Evolutionary conservation across 2,888 invertebrate species (phyloP), one percentile per base, ranked within the genome.

Genomic region (Drosophila mimica): DNA sequence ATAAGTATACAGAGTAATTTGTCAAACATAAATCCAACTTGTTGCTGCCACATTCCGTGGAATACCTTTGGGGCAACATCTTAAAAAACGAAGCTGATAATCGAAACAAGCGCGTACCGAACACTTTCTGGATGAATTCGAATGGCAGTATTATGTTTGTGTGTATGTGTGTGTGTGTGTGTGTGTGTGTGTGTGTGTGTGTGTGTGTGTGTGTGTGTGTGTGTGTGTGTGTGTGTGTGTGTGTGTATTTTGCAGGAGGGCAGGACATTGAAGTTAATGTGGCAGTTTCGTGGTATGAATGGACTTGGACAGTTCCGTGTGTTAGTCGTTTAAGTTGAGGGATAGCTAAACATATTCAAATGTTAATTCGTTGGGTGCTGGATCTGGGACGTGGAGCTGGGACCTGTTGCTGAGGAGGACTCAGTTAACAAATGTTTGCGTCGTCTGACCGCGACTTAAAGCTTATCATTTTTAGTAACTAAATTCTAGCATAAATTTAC

Each of bases 381-480:
- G 56, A 20, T 30, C 40, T 65, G 63, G 46, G 60, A 62, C 52
- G 52, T 56, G 67, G 60, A 20, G 33, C 43, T 62, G 63, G 59
- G 59, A 62, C 52, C 38, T 72, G 72, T 48, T 34, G 57, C 66
- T 46, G 69, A 75, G 80, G 71, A 4, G 46, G 25, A 25, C 46
- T 25, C 82, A 82, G 83, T 79, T 82, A 75, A 76, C 74, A 72
- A 63, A 62, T 53, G 56, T 70, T 38, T 77, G 72, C 70, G 76
- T 83, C 73, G 79, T 67, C 60, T 73, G 49, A 59, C 73, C 76
- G 73, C 84, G 63, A 77, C 88, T 87, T 81, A 87, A 86, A 84
- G 79, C 87, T 88, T 89, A 77, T 87, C 67, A 70, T 79, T 85
- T 88, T 86, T 56, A 76, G 89, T 87, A 72, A 73, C 91, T 91